These are phyloP conservation scores for Tetramorium parvispinum DNA, from an alignment of 1,140 invertebrate species.

Conservation along the genomic window DNA sequence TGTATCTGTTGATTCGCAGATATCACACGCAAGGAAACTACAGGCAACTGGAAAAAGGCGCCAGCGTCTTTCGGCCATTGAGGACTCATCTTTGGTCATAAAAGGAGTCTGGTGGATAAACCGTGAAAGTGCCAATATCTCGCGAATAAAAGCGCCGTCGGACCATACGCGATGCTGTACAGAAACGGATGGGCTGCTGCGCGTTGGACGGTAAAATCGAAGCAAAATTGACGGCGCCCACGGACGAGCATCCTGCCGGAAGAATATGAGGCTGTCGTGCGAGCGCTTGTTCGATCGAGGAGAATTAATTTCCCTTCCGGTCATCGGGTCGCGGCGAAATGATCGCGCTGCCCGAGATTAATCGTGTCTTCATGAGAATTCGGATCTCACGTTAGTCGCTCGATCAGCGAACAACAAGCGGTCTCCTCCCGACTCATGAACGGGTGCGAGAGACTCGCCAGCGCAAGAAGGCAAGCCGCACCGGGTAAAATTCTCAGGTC, in stretches of 20 bases:
- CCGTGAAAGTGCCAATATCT: constrained; percentile 61
- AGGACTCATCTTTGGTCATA: constrained; percentile 35
- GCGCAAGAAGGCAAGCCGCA: constrained; percentile 14
- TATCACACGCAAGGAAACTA: constrained; percentile 7
- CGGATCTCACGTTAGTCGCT: constrained; percentile 44
- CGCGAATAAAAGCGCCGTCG: constrained; percentile 37
- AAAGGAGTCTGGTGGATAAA: constrained; percentile 56
- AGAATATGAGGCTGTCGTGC: constrained; percentile 30
- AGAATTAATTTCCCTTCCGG: constrained; percentile 58
- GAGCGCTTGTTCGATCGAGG: constrained; percentile 42
- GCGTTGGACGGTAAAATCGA: constrained; percentile 66
- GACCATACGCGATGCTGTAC: constrained; percentile 17
- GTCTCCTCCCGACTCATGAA: constrained; percentile 47
- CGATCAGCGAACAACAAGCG: constrained; percentile 58
- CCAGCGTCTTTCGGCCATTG: constrained; percentile 16
- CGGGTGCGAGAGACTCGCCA: constrained; percentile 8
- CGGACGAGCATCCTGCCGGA: constrained; percentile 40
- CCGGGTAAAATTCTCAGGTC: background rate
- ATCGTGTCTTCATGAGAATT: constrained; percentile 37
- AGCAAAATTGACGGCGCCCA: constrained; percentile 65
- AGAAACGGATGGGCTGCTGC: constrained; percentile 32
- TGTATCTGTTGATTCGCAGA: constrained; percentile 21
- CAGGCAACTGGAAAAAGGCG: constrained; percentile 1
- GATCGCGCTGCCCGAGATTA: constrained; percentile 44
- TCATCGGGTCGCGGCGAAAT: constrained; percentile 47